These are phyloP conservation scores for Timema podura DNA, from an alignment of 2,888 invertebrate genomes.

Conservation along the genomic window DNA sequence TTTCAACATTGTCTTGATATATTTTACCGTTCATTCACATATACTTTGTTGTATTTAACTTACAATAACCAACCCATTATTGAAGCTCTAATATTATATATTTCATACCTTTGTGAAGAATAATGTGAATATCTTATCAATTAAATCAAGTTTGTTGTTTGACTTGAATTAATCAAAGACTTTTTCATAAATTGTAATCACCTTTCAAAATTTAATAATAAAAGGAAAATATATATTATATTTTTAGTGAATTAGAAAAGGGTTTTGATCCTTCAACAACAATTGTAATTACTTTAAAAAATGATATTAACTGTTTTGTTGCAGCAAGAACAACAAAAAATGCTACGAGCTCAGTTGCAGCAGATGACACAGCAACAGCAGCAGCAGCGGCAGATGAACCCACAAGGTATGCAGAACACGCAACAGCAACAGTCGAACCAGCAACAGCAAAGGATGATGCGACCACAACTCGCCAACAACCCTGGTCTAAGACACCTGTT, in stretches of 20 bases:
- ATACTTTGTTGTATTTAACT: not conserved
- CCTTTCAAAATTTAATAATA: too few species aligned
- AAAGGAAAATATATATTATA: too few species aligned
- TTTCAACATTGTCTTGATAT: not conserved
- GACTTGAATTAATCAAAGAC: too few species aligned
- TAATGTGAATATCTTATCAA: not conserved
- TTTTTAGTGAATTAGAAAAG: too few species aligned
- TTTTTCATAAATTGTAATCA: too few species aligned
- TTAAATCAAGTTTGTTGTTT: not conserved
- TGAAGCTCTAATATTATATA: too few species aligned
- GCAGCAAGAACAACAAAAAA: conserved; percentile 35
- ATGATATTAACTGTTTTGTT: not conserved
- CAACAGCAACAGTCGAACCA: conserved; percentile 47
- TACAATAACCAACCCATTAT: too few species aligned
- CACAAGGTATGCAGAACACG: conserved; percentile 49
- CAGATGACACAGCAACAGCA: conserved; percentile 43
- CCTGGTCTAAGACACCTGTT: conserved; percentile 74
- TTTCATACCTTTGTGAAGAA: not conserved
- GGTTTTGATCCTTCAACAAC: too few species aligned
- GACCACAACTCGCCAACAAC: conserved; percentile 71
- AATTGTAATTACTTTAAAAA: too few species aligned
- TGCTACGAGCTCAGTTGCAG: conserved; percentile 36
- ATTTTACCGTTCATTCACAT: not conserved
- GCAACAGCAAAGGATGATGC: conserved; percentile 61
- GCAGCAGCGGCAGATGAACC: conserved; percentile 38